Conservation (phyloP, 2,113 vertebrate species). For the Lepisosteus osseus region DNA sequence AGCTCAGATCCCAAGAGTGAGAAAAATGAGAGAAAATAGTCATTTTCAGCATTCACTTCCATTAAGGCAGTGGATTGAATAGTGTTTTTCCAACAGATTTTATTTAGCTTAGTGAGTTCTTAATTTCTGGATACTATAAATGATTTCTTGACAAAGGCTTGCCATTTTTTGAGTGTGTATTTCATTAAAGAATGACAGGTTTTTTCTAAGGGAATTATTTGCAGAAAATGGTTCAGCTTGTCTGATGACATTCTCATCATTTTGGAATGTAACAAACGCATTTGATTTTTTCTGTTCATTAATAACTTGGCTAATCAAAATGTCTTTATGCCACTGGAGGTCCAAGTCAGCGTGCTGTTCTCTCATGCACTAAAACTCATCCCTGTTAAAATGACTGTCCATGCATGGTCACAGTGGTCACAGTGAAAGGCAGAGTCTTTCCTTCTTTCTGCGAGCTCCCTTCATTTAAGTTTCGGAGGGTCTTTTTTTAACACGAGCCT, state of each 20-base stretch:
- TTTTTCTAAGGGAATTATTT: too few species aligned
- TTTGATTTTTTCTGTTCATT: too few species aligned
- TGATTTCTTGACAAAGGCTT: too few species aligned
- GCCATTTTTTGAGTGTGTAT: too few species aligned
- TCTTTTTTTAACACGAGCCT: conserved; percentile 6
- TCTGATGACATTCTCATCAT: too few species aligned
- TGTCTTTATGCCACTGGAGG: neutral
- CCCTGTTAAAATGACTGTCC: neutral
- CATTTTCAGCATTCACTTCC: neutral
- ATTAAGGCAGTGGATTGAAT: neutral
- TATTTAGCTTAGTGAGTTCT: too few species aligned
- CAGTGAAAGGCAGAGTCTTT: conserved; percentile 3
- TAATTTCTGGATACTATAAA: too few species aligned
- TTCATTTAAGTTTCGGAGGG: conserved; percentile 30
- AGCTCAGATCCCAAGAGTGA: neutral
- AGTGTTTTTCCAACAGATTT: too few species aligned
- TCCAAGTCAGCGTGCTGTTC: neutral
- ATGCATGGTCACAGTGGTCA: neutral
- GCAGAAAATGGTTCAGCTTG: too few species aligned
- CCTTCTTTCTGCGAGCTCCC: neutral
- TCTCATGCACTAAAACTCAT: neutral
- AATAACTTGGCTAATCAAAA: too few species aligned
- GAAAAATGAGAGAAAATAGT: neutral
- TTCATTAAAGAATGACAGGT: too few species aligned
- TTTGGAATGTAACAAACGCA: too few species aligned